Evolutionary conservation across 92 coral and sea anemone genomes (phyloP).

Genomic region (Isaurus tuberculatus): DNA sequence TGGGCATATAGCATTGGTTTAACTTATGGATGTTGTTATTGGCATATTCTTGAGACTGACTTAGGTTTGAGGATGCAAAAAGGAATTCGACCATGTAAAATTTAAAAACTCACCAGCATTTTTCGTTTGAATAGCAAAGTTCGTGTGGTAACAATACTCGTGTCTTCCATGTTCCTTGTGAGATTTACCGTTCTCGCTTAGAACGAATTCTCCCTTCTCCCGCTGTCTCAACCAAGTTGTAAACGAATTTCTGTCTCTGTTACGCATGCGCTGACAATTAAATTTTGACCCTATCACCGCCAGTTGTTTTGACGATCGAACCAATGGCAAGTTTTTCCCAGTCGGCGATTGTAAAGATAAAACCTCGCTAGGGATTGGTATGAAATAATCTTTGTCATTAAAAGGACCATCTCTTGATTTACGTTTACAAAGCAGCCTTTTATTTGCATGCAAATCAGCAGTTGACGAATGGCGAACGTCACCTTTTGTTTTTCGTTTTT

Average conservation of each 20-base stretch:
- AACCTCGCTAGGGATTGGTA: neutral
- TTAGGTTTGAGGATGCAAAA: too few relatives aligned
- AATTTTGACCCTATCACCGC: constrained; percentile 30
- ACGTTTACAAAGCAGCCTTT: neutral
- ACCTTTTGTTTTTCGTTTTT: neutral
- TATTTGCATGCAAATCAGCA: neutral
- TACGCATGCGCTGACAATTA: constrained; percentile 10
- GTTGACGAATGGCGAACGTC: neutral
- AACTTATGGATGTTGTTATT: too few relatives aligned
- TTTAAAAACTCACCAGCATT: constrained; percentile 17
- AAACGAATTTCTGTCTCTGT: constrained; percentile 4
- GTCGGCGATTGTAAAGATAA: neutral
- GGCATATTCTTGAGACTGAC: too few relatives aligned
- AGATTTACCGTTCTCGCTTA: neutral
- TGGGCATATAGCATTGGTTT: too few relatives aligned
- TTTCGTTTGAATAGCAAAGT: constrained; percentile 34
- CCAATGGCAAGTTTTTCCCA: neutral
- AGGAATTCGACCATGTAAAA: too few relatives aligned
- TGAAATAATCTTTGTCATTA: neutral
- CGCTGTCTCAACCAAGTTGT: constrained; percentile 19
- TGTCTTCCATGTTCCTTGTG: constrained; percentile 16
- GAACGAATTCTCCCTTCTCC: neutral
- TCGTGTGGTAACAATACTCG: constrained; percentile 36
- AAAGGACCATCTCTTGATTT: neutral
- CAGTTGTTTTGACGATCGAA: constrained; percentile 1